Evolutionary conservation across 2,797 vertebrate species (phyloP), one percentile per base, ranked within the genome.

Genomic region (Chromobotia macracanthus): DNA sequence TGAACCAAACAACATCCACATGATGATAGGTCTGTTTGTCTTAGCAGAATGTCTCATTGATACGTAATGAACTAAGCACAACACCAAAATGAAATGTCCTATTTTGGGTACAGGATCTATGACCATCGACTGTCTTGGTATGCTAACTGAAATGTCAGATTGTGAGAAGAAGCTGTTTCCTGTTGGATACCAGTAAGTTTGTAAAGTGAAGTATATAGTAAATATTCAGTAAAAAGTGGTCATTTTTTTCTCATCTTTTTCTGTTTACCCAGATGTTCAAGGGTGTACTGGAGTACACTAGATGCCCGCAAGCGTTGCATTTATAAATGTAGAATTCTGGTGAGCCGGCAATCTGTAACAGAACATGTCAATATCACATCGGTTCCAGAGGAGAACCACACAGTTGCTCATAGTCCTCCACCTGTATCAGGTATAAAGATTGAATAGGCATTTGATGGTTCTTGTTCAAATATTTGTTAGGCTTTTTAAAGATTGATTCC

Each of bases 241-340:
- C 44, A 72, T 28, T 11, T n/a, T n/a, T n/a, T n/a, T n/a, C n/a
- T 67, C 58, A 1, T 51, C 15, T 76, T 73, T 10, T 18, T 85
- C 5, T 71, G 15, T 82, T 44, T 89, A 68, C 71, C 63, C 88
- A 99, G 98, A 91, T 99, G 97, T 89, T 99, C 98, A 28, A 92
- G 98, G 72, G 95, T 99, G 1, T 99, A 99, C 89, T 99, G 98
- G 98, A 99, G 98, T 88, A 99, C 98, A 31, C 93, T 94, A 6
- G 98, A 99, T 88, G 98, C 98, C 67, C 95, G 98, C 18, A 99
- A 99, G 84, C 95, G 97, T 75, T 99, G 97, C 19, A 95, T 99
- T 23, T 99, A 99, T 67, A 99, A 97, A 1, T 99, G 97, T 89
- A 97, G 95, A 91, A 98, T 99, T 82, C 89, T 99, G 82, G 96